Evolutionary conservation across 92 coral and sea anemone species (phyloP).

Genomic region (Nematostella vectensis): DNA sequence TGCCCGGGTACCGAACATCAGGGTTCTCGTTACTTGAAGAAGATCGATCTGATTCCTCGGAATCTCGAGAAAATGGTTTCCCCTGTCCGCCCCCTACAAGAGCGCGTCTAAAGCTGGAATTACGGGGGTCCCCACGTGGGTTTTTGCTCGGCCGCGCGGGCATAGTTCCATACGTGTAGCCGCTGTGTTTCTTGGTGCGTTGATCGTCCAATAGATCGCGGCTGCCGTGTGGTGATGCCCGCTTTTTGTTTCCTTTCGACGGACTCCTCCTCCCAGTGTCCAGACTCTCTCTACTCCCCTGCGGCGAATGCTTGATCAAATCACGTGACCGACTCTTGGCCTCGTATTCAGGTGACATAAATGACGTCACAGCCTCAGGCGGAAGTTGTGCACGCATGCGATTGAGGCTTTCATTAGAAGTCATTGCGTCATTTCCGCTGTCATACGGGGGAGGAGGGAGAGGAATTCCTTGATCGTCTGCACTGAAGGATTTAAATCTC

Average conservation of each 20-base stretch:
- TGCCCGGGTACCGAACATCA: constrained; percentile 22
- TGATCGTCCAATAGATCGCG: constrained; percentile 40
- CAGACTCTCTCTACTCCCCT: constrained; percentile 8
- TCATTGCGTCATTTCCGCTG: constrained; percentile 35
- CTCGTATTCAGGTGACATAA: constrained; percentile 71
- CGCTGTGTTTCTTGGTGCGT: constrained; percentile 4
- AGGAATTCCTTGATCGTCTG: constrained; percentile 35
- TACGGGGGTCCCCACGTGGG: constrained; percentile 47
- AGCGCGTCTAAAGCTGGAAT: constrained; percentile 66
- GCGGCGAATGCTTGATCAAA: constrained; percentile 13
- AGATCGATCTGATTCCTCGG: constrained; percentile 56
- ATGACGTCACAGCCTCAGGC: constrained; percentile 76
- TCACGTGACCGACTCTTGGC: constrained; percentile 29
- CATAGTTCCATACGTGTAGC: constrained; percentile 16
- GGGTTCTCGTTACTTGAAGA: constrained; percentile 78
- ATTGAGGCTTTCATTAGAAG: constrained; percentile 34
- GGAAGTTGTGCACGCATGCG: constrained; percentile 24
- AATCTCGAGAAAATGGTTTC: constrained; percentile 48
- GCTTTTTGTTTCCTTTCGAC: constrained; percentile 18
- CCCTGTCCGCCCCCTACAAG: constrained; percentile 27
- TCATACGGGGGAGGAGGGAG: constrained; percentile 63
- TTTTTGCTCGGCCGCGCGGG: constrained; percentile 25
- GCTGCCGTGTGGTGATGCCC: constrained; percentile 21
- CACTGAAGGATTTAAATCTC: constrained; percentile 53
- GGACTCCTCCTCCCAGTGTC: constrained; percentile 4